These are phyloP conservation scores for Diploptera punctata DNA, from an alignment of 2,888 invertebrate species.

Conservation along the genomic window DNA sequence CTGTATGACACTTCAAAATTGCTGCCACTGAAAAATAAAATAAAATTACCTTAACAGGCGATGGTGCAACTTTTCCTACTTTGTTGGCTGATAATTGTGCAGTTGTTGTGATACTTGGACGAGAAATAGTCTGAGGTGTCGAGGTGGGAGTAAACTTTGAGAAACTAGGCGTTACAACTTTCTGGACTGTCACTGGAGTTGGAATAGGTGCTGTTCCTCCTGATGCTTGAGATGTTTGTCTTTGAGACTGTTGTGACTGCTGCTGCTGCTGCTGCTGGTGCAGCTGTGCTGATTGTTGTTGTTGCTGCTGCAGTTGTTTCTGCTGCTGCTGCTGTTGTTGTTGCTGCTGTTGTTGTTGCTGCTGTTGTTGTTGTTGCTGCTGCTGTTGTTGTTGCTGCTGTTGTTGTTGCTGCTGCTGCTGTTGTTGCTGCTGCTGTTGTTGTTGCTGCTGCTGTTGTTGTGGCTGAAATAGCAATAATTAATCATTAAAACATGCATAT, in stretches of 20 bases:
- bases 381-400: neutral
- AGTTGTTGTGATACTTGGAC: neutral
- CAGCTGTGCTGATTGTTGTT: neutral
- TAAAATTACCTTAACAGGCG: neutral
- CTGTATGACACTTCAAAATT: too few relatives aligned
- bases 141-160: neutral
- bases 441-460: too few relatives aligned
- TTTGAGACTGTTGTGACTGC: neutral
- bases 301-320: neutral
- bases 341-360: neutral
- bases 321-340: neutral
- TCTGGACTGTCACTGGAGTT: conserved; percentile 2
- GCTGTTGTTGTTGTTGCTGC: neutral
- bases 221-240: neutral
- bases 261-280: conserved; percentile 22
- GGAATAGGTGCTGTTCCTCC: neutral
- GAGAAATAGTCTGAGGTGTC: neutral
- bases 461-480: too few relatives aligned
- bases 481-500: too few relatives aligned
- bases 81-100: neutral
- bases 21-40: too few relatives aligned
- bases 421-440: too few relatives aligned
- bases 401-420: too few relatives aligned
- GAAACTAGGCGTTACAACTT: neutral
- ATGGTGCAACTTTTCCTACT: neutral